phyloP scores from a whole-genome alignment of 2,888 invertebrate species.

The Dastarcus helophoroides region DNA sequence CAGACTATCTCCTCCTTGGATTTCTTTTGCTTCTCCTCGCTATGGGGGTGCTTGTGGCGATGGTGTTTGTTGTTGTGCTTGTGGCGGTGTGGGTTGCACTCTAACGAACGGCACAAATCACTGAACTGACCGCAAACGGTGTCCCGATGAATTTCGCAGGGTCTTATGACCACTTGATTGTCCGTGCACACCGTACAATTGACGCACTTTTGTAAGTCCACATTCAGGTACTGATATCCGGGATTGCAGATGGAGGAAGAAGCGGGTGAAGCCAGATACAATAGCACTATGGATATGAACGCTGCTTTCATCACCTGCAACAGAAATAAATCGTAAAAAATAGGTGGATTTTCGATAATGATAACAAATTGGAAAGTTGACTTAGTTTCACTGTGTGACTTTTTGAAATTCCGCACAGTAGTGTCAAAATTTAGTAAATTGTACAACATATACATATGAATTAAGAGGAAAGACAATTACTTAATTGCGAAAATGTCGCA shows the following conservation, averaged over 20 bases:
- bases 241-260: conserved; percentile 30
- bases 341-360: no score
- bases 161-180: conserved; percentile 51
- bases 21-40: conserved; percentile 7
- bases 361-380: no score
- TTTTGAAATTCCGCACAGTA: no score
- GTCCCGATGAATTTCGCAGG: conserved; percentile 65
- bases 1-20: conserved; percentile 16
- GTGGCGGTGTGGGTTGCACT: conserved; percentile 12
- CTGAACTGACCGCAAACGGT: conserved; percentile 55
- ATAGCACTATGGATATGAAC: conserved; percentile 21
- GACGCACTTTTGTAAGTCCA: conserved; percentile 50
- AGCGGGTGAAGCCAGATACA: conserved; percentile 20
- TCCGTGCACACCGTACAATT: conserved; percentile 60
- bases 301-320: conserved; percentile 33
- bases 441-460: no score
- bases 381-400: no score
- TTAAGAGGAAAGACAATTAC: no score
- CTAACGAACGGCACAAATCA: conserved; percentile 36
- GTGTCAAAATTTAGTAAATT: no score
- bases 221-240: conserved; percentile 60
- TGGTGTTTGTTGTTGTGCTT: conserved; percentile 17
- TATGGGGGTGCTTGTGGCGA: conserved; percentile 17
- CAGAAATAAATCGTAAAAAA: conserved; percentile 7
- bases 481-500: no score